Evolutionary conservation across 2,888 invertebrate species (phyloP).

Genomic region (Drosophila atripex): DNA sequence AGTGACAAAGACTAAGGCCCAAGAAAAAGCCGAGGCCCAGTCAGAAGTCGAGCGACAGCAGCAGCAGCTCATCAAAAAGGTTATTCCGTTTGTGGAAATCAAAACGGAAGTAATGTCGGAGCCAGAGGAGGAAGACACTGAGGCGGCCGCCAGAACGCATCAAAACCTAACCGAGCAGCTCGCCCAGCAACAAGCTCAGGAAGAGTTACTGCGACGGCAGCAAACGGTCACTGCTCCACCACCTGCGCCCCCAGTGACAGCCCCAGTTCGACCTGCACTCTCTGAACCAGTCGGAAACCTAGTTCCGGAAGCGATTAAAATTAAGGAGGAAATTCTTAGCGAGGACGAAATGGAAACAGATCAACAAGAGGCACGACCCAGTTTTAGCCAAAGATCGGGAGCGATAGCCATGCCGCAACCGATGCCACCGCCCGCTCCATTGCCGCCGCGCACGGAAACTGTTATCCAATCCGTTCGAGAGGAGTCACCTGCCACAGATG

Average conservation of each 20-base stretch:
- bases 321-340: slow-evolving; percentile 76
- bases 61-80: slow-evolving; percentile 65
- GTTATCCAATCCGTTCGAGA: slow-evolving; percentile 10
- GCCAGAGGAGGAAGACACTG: slow-evolving; percentile 46
- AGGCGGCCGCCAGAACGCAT: not conserved
- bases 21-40: slow-evolving; percentile 6
- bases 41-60: slow-evolving; percentile 61
- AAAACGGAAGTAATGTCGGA: slow-evolving; percentile 78
- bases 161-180: slow-evolving; percentile 8
- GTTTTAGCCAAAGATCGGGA: not conserved
- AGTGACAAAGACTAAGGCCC: not conserved
- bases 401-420: slow-evolving; percentile 21
- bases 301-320: slow-evolving; percentile 29
- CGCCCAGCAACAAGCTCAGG: slow-evolving; percentile 11
- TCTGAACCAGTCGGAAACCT: slow-evolving; percentile 11
- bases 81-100: slow-evolving; percentile 79
- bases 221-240: not conserved
- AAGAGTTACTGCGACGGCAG: not conserved
- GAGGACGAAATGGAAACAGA: slow-evolving; percentile 75
- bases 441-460: slow-evolving; percentile 3
- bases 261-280: not conserved
- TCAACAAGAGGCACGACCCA: not conserved
- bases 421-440: slow-evolving; percentile 38
- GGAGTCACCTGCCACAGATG: slow-evolving; percentile 12
- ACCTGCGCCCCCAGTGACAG: not conserved